Conservation (phyloP, 2,888 invertebrate species). For the Eupithecia vulgata region DNA sequence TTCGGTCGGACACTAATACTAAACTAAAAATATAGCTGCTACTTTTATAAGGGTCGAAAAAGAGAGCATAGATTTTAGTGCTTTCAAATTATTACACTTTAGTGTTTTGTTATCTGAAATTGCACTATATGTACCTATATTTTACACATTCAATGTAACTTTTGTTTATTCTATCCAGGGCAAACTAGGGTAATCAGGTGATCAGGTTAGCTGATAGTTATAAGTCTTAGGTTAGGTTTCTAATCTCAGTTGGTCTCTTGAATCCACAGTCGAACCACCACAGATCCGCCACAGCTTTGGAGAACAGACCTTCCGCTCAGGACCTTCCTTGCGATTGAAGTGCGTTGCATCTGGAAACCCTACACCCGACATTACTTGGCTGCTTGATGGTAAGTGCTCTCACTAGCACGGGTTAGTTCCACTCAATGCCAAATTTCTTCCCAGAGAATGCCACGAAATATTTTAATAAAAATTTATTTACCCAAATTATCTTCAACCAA, state of each 20-base stretch:
- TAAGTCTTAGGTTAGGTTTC: neutral
- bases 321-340: slow-evolving; percentile 93
- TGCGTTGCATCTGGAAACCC: slow-evolving; percentile 98
- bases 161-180: neutral
- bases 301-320: slow-evolving; percentile 95
- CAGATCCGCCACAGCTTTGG: slow-evolving; percentile 94
- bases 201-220: neutral
- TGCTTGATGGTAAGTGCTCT: slow-evolving; percentile 86
- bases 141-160: neutral
- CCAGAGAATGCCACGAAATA: too few relatives aligned
- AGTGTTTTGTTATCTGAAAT: neutral
- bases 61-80: neutral
- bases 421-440: too few relatives aligned
- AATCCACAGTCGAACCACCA: slow-evolving; percentile 91
- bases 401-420: too few relatives aligned
- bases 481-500: too few relatives aligned
- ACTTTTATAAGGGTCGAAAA: neutral
- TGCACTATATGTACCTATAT: neutral
- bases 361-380: slow-evolving; percentile 96
- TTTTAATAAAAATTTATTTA: too few relatives aligned
- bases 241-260: slow-evolving; percentile 17
- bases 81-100: neutral
- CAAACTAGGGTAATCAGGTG: neutral
- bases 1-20: too few relatives aligned
- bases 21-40: neutral